Conservation (phyloP, 2,113 vertebrate genomes). For the Percina caprodes region DNA sequence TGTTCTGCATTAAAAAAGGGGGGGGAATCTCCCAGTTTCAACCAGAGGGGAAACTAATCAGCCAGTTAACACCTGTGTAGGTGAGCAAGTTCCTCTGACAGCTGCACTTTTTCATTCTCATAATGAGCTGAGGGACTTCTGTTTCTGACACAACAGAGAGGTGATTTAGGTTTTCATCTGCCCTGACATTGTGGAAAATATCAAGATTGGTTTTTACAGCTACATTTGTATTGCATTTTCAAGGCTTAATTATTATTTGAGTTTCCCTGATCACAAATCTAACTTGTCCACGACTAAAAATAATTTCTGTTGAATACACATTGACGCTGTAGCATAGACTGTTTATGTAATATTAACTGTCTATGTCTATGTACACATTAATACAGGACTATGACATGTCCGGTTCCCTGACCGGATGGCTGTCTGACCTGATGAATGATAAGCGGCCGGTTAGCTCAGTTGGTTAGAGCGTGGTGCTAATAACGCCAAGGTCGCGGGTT, state of each 20-base stretch:
- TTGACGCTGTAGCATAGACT: too few relatives aligned
- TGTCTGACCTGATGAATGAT: too few relatives aligned
- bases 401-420: too few relatives aligned
- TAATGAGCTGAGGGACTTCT: neutral
- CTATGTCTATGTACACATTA: too few relatives aligned
- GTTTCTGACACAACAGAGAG: neutral
- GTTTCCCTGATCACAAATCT: too few relatives aligned
- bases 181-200: neutral
- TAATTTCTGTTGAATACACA: too few relatives aligned
- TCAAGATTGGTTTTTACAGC: neutral
- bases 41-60: neutral
- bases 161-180: neutral
- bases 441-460: conserved; percentile 79
- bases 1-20: too few relatives aligned
- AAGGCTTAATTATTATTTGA: too few relatives aligned
- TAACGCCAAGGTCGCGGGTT: conserved; percentile 79
- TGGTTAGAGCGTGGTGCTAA: conserved; percentile 81
- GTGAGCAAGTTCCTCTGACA: neutral
- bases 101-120: neutral
- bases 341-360: too few relatives aligned
- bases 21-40: neutral
- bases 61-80: conserved; percentile 10
- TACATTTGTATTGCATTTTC: too few relatives aligned
- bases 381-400: too few relatives aligned
- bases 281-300: too few relatives aligned